These are phyloP conservation scores for Drosophila neonasuta DNA, from an alignment of 2,888 invertebrate genomes.

Conservation along the genomic window DNA sequence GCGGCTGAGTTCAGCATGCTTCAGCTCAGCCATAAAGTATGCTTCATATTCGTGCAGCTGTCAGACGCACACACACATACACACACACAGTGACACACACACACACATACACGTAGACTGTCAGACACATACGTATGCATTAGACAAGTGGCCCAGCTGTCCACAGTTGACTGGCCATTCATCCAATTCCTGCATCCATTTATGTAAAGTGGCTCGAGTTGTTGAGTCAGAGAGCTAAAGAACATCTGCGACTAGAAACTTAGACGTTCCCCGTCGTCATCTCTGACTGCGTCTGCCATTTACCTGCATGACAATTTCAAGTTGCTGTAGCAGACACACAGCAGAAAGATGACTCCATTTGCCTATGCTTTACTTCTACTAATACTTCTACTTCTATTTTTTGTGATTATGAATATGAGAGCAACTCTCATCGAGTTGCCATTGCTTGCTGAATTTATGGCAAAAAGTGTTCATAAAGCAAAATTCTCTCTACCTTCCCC, in stretches of 20 bases:
- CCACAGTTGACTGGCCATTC: slow-evolving; percentile 58
- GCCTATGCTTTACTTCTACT: background rate
- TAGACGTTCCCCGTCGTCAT: background rate
- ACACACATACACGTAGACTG: background rate
- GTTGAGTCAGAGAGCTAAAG: slow-evolving; percentile 23
- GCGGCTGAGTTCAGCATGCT: slow-evolving; percentile 24
- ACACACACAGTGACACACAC: background rate
- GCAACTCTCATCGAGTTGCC: slow-evolving; percentile 2
- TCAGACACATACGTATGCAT: slow-evolving; percentile 23
- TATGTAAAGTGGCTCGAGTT: slow-evolving; percentile 57
- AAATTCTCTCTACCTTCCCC: background rate
- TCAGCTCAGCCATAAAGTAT: slow-evolving; percentile 48
- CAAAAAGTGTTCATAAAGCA: slow-evolving; percentile 24
- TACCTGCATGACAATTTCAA: slow-evolving; percentile 25
- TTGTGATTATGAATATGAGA: slow-evolving; percentile 44
- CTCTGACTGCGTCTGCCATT: slow-evolving; percentile 3
- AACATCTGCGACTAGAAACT: slow-evolving; percentile 15
- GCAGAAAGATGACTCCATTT: slow-evolving; percentile 19
- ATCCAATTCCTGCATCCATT: slow-evolving; percentile 54
- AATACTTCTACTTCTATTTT: too few species aligned
- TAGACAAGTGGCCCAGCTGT: slow-evolving; percentile 57
- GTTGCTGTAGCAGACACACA: background rate
- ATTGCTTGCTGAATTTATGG: slow-evolving; percentile 23
- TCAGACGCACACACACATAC: slow-evolving; percentile 22
- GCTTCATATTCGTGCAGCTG: slow-evolving; percentile 54